Evolutionary conservation across 2,797 vertebrate species (phyloP).

Genomic region (Gymnoscopelus microlampas): DNA sequence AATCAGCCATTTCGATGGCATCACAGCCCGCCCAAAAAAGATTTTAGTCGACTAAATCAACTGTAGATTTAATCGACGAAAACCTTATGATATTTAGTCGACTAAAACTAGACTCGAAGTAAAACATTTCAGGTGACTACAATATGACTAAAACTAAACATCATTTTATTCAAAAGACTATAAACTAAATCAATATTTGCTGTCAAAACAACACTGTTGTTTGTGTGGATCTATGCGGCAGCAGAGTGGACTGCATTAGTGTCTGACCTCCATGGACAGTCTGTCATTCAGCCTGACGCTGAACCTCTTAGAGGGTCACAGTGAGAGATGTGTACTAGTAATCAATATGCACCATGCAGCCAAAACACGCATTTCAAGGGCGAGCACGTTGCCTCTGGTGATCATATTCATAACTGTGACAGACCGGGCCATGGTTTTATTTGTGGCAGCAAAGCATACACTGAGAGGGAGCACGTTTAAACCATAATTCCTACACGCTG

Average conservation of each 20-base stretch:
- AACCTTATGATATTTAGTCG: too few relatives aligned
- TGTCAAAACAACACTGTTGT: not conserved
- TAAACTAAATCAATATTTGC: too few relatives aligned
- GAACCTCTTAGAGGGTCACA: constrained; percentile 19
- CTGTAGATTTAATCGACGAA: too few relatives aligned
- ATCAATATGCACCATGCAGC: too few relatives aligned
- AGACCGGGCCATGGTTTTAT: not conserved
- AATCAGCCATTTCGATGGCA: too few relatives aligned
- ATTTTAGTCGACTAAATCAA: too few relatives aligned
- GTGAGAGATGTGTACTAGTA: too few relatives aligned
- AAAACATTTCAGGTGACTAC: too few relatives aligned
- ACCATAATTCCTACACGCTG: not conserved
- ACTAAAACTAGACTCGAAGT: too few relatives aligned
- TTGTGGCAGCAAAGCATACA: not conserved
- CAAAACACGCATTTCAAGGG: not conserved
- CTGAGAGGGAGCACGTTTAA: not conserved
- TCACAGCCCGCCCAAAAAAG: too few relatives aligned
- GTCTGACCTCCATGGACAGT: constrained; percentile 12
- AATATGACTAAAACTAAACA: too few relatives aligned
- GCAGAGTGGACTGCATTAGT: constrained; percentile 24
- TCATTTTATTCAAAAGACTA: too few relatives aligned
- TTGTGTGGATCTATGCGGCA: constrained; percentile 22
- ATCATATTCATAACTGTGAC: not conserved
- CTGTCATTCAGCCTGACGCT: constrained; percentile 27
- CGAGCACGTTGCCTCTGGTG: not conserved